Evolutionary conservation across 2,888 invertebrate species (phyloP), one percentile per base, ranked within the genome.

Genomic region (Hoplodrina ambigua): DNA sequence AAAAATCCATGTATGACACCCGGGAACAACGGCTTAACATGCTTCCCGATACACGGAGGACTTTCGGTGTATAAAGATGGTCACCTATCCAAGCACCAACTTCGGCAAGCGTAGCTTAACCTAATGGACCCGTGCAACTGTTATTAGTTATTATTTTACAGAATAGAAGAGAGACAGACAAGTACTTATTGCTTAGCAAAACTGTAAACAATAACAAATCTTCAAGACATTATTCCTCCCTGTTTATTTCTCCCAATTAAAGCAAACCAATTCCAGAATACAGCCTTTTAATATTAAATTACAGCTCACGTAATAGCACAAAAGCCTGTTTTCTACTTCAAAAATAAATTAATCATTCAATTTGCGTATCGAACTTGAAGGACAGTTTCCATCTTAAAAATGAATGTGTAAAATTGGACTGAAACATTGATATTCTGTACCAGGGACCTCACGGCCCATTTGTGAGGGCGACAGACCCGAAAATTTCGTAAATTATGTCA

Each of bases 401-500:
- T 84, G 86, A 73, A 84, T 83, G 80, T 83, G 86, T 86, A 88
- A 88, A 89, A 81, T 84, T 75, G 52, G 59, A 56, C 69, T 61
- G 81, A 78, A 46, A 83, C 85, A 87, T 86, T 86, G 83, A 85
- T 85, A 87, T 86, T 88, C 80, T 75, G 84, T 85, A 81, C 82
- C 76, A 76, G 64, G 69, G 75, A 72, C 53, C 69, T 2, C 76
- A 86, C 85, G 89, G 86, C 80, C 87, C 89, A 93, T 91, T 92
- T 89, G 80, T 76, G 81, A 52, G 84, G 62, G 86, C 89, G 85
- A 78, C 75, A 77, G 84, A 82, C 89, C 87, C 82, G 88, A 92
- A 92, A 93, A 91, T 91, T 88, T 88, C 86, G 85, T 82, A 88
- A 90, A 87, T 88, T 85, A 88, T 84, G 85, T 80, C 81, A 83